Evolutionary conservation across 37 sponge, comb jelly and placozoan genomes (phyloP).

Genomic region (Spongilla lacustris): DNA sequence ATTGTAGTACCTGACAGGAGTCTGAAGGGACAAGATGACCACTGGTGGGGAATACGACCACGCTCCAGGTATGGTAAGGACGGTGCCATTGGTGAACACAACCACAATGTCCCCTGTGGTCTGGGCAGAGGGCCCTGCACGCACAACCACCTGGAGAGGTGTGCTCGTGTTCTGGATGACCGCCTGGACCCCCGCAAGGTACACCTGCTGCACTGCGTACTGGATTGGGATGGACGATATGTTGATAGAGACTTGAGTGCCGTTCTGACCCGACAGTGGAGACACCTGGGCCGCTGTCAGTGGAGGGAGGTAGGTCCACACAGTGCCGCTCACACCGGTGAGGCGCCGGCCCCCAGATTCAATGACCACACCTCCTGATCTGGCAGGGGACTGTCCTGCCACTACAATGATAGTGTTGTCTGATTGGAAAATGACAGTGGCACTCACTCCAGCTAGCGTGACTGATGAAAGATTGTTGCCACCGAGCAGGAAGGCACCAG

Average conservation of each 20-base stretch:
- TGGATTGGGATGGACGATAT: background rate
- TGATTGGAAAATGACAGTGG: constrained; percentile 4
- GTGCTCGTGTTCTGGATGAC: background rate
- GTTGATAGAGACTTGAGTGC: constrained; percentile 61
- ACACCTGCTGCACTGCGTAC: constrained; percentile 3
- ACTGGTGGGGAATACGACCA: constrained; percentile 47
- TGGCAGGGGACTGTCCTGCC: constrained; percentile 13
- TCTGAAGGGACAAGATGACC: background rate
- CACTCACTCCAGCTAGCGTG: constrained; percentile 35
- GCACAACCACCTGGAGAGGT: background rate
- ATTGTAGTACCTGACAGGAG: background rate
- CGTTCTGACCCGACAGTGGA: constrained; percentile 65
- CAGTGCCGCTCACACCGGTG: constrained; percentile 36
- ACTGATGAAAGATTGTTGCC: constrained; percentile 5
- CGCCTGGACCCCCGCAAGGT: constrained; percentile 18
- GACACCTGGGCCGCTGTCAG: constrained; percentile 23
- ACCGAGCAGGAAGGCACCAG: constrained; percentile 51
- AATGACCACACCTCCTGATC: constrained; percentile 25
- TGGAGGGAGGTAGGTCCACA: constrained; percentile 63
- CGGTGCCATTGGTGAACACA: background rate
- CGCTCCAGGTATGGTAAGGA: constrained; percentile 21
- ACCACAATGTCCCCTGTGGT: constrained; percentile 26
- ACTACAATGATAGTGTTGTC: constrained; percentile 14
- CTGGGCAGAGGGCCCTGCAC: constrained; percentile 11
- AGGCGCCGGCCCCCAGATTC: constrained; percentile 17